These are phyloP conservation scores for Sesamia nonagrioides DNA, from an alignment of 1,140 invertebrate species.

Conservation along the genomic window DNA sequence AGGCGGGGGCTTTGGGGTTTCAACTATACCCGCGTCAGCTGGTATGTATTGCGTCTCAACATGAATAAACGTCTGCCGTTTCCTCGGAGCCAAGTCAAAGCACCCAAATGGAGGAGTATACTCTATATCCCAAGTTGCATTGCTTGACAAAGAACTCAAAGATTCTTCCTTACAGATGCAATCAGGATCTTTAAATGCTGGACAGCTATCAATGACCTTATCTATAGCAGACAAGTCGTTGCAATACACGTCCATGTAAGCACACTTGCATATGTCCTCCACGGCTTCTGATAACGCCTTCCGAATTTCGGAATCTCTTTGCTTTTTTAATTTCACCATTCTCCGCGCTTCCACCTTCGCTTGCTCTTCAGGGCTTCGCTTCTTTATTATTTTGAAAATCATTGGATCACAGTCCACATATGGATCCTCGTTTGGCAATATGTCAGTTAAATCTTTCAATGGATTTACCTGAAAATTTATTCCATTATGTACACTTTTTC, in stretches of 20 bases:
- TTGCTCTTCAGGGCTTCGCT: constrained; percentile 82
- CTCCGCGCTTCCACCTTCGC: constrained; percentile 82
- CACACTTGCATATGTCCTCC: constrained; percentile 85
- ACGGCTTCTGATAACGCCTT: constrained; percentile 80
- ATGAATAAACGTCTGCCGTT: constrained; percentile 73
- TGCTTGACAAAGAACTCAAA: constrained; percentile 79
- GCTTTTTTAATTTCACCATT: constrained; percentile 81
- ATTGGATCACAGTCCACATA: constrained; percentile 88
- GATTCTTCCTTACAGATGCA: constrained; percentile 81
- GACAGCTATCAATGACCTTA: constrained; percentile 81
- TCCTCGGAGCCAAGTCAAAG: constrained; percentile 78
- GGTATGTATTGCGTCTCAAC: constrained; percentile 81
- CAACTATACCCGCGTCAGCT: constrained; percentile 75
- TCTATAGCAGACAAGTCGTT: constrained; percentile 83
- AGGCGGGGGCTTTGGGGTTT: constrained; percentile 46
- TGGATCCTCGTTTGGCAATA: constrained; percentile 87
- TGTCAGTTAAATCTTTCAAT: constrained; percentile 85
- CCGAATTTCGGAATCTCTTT: constrained; percentile 80
- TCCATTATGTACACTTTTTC: background rate
- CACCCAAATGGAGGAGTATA: constrained; percentile 84
- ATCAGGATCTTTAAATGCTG: constrained; percentile 80
- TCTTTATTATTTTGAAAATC: constrained; percentile 88
- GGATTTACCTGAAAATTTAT: constrained; percentile 84
- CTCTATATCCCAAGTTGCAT: constrained; percentile 85
- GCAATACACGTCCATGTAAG: constrained; percentile 85